Base-by-base conservation (phyloP, 2,113 vertebrate species). In the Hippopotamus amphibius region DNA sequence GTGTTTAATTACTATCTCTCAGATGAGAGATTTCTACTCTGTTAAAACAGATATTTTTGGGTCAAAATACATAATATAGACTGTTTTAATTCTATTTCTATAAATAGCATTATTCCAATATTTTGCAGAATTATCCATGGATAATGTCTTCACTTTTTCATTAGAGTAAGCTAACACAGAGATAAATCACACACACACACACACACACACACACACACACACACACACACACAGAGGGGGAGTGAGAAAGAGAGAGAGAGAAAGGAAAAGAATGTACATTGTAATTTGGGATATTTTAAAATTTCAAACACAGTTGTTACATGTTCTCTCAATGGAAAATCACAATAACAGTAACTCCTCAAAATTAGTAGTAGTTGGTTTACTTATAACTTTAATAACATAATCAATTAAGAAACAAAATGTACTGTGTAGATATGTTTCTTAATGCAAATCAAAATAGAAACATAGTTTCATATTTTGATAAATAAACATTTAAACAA, bases 11-110 rank as follows among this genome's bases (percentile, higher is more conserved):
- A 85, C 46, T 72, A 46, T 85, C 61, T 72, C 48, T 95, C 43
- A 91, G 37, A 93, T 43, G 63, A 90, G 43, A 69, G n/a, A 80
- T 69, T 84, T 71, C 50, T 81, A 71, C 17, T 63, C 37, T 79
- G 28, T 90, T 95, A 90, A 95, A 76, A 83, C 71, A 88, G 33
- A 81, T 57, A 55, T 88, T 89, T 96, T 94, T 4, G n/a, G 30
- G 50, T 93, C 33, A 94, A 94, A 95, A 82, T 87, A 21, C 1
- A 46, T 77, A 65, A 57, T 48, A 80, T 41, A 63, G 11, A 26
- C 30, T 57, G 33, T 59, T 90, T 93, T 85, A 90, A 59, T 48
- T 93, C 0, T 33, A 82, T 37, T 94, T 19, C 37, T 88, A 85
- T 86, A 82, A 77, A 81, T 91, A 91, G 6, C 22, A 43, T 69